Percentiles rank a stretch among this genome's conserved stretches.
Evolutionary conservation across 2,113 vertebrate species (phyloP).

Genomic region (Perca schrenkii): DNA sequence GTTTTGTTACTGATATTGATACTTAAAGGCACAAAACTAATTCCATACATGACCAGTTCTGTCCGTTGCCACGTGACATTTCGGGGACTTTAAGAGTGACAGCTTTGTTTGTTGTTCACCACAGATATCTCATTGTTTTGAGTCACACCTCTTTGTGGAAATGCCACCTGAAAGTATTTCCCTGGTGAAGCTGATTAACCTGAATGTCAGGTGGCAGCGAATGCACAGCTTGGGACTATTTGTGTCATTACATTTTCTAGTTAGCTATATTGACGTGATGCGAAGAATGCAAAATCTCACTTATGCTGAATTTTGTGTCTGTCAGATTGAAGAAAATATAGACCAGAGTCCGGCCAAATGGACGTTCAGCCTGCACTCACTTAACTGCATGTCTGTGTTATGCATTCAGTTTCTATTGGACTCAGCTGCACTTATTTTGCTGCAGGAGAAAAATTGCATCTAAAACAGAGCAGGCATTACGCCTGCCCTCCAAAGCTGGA

Average conservation of each 20-base stretch:
- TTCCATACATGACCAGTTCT: no score
- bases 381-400: conserved; percentile 4
- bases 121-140: neutral
- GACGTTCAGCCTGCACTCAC: neutral
- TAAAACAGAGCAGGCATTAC: conserved; percentile 46
- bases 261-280: neutral
- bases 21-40: no score
- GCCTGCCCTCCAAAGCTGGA: conserved; percentile 50
- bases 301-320: neutral
- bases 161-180: neutral
- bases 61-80: neutral
- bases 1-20: no score
- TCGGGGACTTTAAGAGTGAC: neutral
- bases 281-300: neutral
- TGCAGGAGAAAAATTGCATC: conserved; percentile 17
- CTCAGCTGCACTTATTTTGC: conserved; percentile 4
- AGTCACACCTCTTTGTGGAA: conserved; percentile 5
- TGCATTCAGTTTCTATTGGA: conserved; percentile 15
- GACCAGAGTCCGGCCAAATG: neutral
- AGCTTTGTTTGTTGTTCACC: neutral
- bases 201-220: neutral
- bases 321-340: neutral
- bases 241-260: neutral
- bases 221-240: neutral
- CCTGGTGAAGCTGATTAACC: neutral